A percentile compares a stretch with the other conserved stretches of the same genome.
Evolutionary conservation across 2,797 vertebrate genomes (phyloP).

Genomic region (Silurus aristotelis): DNA sequence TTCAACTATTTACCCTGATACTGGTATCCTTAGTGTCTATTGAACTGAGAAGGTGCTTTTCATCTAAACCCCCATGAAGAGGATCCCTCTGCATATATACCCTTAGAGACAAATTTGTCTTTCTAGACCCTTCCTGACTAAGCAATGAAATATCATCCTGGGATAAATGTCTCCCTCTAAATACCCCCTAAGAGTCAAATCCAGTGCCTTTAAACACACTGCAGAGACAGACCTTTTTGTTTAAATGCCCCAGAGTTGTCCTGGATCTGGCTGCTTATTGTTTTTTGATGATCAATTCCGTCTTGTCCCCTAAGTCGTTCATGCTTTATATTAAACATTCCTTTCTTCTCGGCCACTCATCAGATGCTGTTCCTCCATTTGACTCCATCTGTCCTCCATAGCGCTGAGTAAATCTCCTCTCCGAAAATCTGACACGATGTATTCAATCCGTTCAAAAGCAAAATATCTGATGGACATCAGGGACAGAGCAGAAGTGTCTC

Average conservation of each 20-base stretch:
- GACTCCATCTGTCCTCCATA: conserved; percentile 11
- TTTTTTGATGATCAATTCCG: conserved; percentile 1
- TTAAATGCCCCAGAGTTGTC: conserved; percentile 5
- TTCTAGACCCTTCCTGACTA: background rate
- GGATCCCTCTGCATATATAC: background rate
- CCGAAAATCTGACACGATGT: conserved; percentile 10
- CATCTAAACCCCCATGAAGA: background rate
- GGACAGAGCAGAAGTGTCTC: conserved; percentile 28
- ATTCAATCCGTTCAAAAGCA: conserved; percentile 24
- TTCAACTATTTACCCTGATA: too few relatives aligned
- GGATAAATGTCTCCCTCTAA: background rate
- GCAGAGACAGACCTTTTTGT: conserved; percentile 13
- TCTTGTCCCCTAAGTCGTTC: conserved; percentile 22
- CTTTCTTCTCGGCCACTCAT: conserved; percentile 19
- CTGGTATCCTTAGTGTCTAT: too few relatives aligned
- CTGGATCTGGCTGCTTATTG: conserved; percentile 5
- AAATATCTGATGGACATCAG: conserved; percentile 32
- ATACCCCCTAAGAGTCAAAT: background rate
- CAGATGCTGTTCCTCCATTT: conserved; percentile 15
- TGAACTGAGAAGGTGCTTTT: background rate
- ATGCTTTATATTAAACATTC: conserved; percentile 38
- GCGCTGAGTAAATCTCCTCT: conserved; percentile 14
- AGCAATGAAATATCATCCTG: background rate
- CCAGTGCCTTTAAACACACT: background rate
- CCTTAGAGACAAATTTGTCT: background rate